These are phyloP conservation scores for Catagonus wagneri DNA, from an alignment of 2,113 vertebrate species.

Conservation along the genomic window DNA sequence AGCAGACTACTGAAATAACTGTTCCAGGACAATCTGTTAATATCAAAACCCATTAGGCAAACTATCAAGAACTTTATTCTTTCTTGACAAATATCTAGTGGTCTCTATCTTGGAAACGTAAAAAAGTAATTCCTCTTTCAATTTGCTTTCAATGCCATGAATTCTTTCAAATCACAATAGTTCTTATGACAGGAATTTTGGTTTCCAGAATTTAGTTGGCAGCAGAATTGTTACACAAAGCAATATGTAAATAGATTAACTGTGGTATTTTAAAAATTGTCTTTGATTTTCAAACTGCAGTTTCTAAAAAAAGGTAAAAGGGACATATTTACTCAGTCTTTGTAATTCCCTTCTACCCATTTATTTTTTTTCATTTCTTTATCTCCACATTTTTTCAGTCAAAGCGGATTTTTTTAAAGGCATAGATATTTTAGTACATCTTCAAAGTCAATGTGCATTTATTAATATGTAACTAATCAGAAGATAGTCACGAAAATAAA, in stretches of 20 bases:
- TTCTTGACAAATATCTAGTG: slow-evolving; percentile 2
- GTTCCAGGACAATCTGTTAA: slow-evolving; percentile 24
- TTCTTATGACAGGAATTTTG: not conserved
- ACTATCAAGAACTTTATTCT: not conserved
- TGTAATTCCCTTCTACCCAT: not conserved
- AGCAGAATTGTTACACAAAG: not conserved
- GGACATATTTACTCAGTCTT: not conserved
- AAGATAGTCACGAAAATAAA: not conserved
- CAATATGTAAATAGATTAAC: not conserved
- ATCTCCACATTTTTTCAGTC: not conserved
- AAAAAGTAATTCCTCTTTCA: slow-evolving; percentile 17
- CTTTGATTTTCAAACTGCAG: not conserved
- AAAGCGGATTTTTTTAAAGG: not conserved
- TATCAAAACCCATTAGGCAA: slow-evolving; percentile 24
- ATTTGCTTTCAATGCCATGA: slow-evolving; percentile 3
- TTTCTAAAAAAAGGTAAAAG: not conserved
- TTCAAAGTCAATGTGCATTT: not conserved
- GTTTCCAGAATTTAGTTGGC: not conserved
- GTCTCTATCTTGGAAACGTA: not conserved
- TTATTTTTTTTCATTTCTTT: not conserved
- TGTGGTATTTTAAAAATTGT: not conserved
- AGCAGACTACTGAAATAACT: not conserved
- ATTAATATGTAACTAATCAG: not conserved
- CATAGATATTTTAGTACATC: not conserved
- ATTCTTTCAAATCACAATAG: not conserved